Evolutionary conservation across 2,888 invertebrate genomes (phyloP).

Genomic region (Prosapia bicincta): DNA sequence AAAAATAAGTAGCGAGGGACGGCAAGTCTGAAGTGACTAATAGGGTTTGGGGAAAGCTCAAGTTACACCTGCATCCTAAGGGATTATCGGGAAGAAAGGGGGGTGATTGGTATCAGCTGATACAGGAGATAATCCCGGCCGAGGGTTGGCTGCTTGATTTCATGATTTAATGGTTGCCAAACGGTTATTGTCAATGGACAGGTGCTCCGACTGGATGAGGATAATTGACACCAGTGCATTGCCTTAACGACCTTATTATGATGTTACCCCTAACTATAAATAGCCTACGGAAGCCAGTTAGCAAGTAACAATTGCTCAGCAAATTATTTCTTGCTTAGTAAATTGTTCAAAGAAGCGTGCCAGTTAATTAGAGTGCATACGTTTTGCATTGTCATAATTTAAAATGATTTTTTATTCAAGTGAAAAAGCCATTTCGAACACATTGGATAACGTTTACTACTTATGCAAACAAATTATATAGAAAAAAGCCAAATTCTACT

Average conservation of each 20-base stretch:
- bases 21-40: not conserved
- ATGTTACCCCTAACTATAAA: not conserved
- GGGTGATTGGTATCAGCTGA: conserved; percentile 20
- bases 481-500: too few relatives aligned
- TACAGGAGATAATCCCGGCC: conserved; percentile 18
- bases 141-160: conserved; percentile 22
- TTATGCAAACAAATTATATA: too few relatives aligned
- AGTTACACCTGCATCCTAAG: conserved; percentile 23
- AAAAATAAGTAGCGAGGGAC: not conserved
- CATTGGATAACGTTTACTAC: too few relatives aligned
- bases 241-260: not conserved
- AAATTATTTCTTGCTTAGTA: too few relatives aligned
- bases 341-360: too few relatives aligned
- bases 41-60: conserved; percentile 6
- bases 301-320: too few relatives aligned
- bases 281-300: too few relatives aligned
- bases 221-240: not conserved
- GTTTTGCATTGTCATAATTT: too few relatives aligned
- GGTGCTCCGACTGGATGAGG: not conserved
- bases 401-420: too few relatives aligned
- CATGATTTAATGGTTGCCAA: conserved; percentile 23
- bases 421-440: too few relatives aligned
- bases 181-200: conserved; percentile 19
- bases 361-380: too few relatives aligned
- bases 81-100: conserved; percentile 2